Evolutionary conservation across 2,888 invertebrate species (phyloP).

Genomic region (Yponomeuta cagnagella): DNA sequence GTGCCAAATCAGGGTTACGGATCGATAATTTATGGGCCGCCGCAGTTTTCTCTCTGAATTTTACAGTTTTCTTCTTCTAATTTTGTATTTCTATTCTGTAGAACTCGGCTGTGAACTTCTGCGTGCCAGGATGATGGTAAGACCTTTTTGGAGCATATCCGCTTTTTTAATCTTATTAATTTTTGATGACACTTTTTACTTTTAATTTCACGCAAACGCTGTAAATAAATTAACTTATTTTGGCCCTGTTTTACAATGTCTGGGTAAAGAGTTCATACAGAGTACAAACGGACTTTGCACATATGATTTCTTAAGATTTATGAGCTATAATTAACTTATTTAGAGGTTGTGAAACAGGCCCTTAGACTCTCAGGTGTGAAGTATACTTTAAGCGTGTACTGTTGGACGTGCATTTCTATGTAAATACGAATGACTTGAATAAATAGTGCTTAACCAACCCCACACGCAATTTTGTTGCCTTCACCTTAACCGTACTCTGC

Average conservation of each 20-base stretch:
- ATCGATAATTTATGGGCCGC: neutral
- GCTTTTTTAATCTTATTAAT: neutral
- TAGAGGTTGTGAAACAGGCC: too few species aligned
- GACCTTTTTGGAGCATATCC: neutral
- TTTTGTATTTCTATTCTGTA: neutral
- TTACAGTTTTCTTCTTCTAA: neutral
- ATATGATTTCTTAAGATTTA: too few species aligned
- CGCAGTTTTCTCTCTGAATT: neutral
- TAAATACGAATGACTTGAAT: slow-evolving; percentile 41
- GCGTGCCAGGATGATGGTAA: slow-evolving; percentile 3
- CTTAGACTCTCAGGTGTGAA: slow-evolving; percentile 18
- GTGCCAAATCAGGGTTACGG: too few species aligned
- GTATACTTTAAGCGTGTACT: slow-evolving; percentile 36
- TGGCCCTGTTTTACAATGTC: too few species aligned
- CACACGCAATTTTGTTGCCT: slow-evolving; percentile 47
- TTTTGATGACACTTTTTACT: neutral
- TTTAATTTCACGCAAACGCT: neutral
- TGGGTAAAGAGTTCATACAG: too few species aligned
- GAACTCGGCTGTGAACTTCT: neutral
- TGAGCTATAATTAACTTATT: too few species aligned
- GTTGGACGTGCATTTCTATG: slow-evolving; percentile 35
- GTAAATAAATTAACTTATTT: neutral
- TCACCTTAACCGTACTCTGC: slow-evolving; percentile 32
- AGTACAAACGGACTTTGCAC: too few species aligned
- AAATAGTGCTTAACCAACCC: slow-evolving; percentile 50